Conservation (phyloP, 2,797 vertebrate species). For the Todus mexicanus region DNA sequence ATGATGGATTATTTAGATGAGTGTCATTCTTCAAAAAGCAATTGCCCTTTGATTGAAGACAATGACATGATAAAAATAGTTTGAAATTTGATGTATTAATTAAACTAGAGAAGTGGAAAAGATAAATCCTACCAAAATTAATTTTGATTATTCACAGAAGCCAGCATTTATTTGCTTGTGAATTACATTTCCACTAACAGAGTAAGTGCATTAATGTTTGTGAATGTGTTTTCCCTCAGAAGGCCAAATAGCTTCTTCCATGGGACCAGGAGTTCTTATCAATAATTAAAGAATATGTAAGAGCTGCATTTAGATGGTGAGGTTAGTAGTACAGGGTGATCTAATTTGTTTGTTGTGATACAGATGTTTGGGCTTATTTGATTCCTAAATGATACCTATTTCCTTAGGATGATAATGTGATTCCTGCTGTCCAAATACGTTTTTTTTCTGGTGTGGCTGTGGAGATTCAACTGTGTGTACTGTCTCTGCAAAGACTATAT, state of each 20-base stretch:
- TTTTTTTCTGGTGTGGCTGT: neutral
- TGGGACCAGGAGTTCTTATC: neutral
- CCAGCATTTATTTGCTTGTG: neutral
- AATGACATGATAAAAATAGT: slow-evolving; percentile 22
- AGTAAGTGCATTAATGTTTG: neutral
- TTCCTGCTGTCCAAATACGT: neutral
- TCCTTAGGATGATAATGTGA: neutral
- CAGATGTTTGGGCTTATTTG: neutral
- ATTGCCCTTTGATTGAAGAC: neutral
- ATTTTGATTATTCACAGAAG: neutral
- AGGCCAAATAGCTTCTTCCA: neutral
- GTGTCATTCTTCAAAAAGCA: neutral
- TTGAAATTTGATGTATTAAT: slow-evolving; percentile 21
- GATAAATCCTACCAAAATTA: neutral
- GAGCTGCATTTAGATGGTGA: neutral
- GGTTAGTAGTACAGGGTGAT: neutral
- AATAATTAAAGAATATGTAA: neutral
- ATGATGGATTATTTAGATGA: neutral
- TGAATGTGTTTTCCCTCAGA: neutral
- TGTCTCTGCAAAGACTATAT: neutral
- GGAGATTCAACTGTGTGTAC: neutral
- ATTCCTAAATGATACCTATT: neutral
- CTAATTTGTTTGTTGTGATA: neutral
- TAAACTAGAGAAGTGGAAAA: neutral
- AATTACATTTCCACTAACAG: neutral